Base-by-base conservation (phyloP, 2,888 invertebrate species). In the Ennomos erosarius region DNA sequence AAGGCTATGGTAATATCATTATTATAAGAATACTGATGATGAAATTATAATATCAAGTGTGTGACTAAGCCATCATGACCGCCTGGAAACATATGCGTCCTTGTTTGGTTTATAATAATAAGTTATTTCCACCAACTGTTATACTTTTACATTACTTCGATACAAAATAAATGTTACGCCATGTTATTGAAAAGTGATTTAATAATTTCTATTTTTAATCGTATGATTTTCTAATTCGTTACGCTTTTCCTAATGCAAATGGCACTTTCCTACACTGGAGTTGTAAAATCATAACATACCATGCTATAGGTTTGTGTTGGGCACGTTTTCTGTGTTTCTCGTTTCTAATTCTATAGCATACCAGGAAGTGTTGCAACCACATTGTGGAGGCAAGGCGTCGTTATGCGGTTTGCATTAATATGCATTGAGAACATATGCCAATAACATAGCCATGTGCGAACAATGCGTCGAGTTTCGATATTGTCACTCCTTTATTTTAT, bases 361-460 rank as follows among this genome's bases (percentile, higher is more conserved):
- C 82, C 79, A 85, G 87, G 89, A 88, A 88, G 76, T 87, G 79
- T 86, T 69, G 85, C 82, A 85, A 87, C 78, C 72, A 75, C 80
- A 81, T 81, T 76, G 81, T 84, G 70, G 65, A 77, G 71, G 73
- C 75, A 79, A 78, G 78, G 76, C 79, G 81, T 78, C 71, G 75
- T 81, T 83, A 83, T 82, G 83, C 75, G 79, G 78, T 81, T 72
- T 76, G 69, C 79, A 85, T 88, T 86, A 85, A 83, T 84, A 88
- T 86, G 85, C 82, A 85, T 82, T 78, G 78, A 82, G 84, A 81
- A 74, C 80, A 69, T 71, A 62, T 57, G 47, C 43, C 48, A 52
- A 61, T 62, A 62, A 50, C 56, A 50, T 40, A 57, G 13, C 53
- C 73, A 73, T 74, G 70, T 74, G 71, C 70, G 72, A 74, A 76